phyloP scores from a whole-genome alignment of 2,113 vertebrate species.

The Terrapene triunguis region DNA sequence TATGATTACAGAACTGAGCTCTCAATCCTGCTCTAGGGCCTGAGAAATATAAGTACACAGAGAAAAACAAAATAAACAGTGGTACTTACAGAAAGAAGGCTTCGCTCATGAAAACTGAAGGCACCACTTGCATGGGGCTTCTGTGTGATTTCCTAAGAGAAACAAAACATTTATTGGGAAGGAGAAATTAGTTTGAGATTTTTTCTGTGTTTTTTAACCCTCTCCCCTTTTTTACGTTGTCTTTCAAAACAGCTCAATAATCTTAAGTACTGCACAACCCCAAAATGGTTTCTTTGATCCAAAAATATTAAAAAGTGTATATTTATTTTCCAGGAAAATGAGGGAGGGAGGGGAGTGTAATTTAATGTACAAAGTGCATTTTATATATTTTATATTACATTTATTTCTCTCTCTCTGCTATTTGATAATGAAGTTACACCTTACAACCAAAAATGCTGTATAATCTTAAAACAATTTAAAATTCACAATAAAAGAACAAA shows the following conservation, averaged over 20 bases:
- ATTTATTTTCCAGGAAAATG: not conserved
- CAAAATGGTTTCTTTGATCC: not conserved
- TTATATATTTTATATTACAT: not conserved
- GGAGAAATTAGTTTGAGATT: not conserved
- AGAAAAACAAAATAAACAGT: not conserved
- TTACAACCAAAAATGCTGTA: not conserved
- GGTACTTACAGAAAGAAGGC: constrained; percentile 80
- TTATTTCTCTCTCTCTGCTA: not conserved
- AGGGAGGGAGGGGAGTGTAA: not conserved
- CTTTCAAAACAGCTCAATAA: not conserved
- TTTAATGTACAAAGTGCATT: not conserved
- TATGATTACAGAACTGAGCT: not conserved
- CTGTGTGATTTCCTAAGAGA: constrained; percentile 75
- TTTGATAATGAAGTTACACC: not conserved
- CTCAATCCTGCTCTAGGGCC: not conserved
- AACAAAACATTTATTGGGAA: not conserved
- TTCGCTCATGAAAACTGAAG: constrained; percentile 71
- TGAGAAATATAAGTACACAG: not conserved
- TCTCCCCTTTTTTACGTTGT: not conserved
- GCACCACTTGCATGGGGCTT: constrained; percentile 81
- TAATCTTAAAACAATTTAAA: not conserved
- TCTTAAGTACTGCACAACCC: not conserved
- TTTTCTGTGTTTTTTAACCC: not conserved
- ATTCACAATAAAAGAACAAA: not conserved
- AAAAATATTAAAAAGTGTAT: not conserved